phyloP scores from a whole-genome alignment of 2,888 invertebrate species.

The Hydriomena furcata region DNA sequence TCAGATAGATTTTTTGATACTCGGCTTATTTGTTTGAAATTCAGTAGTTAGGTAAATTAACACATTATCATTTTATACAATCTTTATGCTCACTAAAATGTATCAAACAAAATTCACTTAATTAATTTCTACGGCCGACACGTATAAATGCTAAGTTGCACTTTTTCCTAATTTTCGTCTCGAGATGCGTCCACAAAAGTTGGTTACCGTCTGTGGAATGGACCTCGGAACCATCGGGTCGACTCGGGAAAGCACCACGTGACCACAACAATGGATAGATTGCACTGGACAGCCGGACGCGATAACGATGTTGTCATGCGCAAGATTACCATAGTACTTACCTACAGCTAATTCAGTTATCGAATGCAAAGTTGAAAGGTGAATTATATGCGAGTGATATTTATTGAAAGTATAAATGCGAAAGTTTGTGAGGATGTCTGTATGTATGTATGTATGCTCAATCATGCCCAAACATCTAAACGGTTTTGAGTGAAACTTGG shows the following conservation, averaged over 20 bases:
- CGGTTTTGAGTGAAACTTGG: too few relatives aligned
- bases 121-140: not conserved
- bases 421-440: too few relatives aligned
- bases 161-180: constrained; percentile 7
- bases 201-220: constrained; percentile 20
- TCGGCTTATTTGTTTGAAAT: too few relatives aligned
- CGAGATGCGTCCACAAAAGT: constrained; percentile 18
- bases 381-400: not conserved
- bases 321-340: constrained; percentile 1
- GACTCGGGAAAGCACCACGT: constrained; percentile 22
- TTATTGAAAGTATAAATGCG: too few relatives aligned
- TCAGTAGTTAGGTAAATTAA: too few relatives aligned
- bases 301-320: constrained; percentile 28
- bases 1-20: not conserved
- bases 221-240: constrained; percentile 15
- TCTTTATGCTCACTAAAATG: too few relatives aligned
- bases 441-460: too few relatives aligned
- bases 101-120: too few relatives aligned
- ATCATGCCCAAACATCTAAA: too few relatives aligned
- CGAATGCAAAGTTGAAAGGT: constrained; percentile 25
- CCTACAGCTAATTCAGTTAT: constrained; percentile 4
- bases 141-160: not conserved
- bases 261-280: constrained; percentile 22
- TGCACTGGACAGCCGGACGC: constrained; percentile 15
- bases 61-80: too few relatives aligned